Percentiles rank a stretch among this genome's conserved stretches.
These are phyloP conservation scores for Oncorhynchus tshawytscha DNA, from an alignment of 2,113 vertebrate genomes.

Conservation along the genomic window DNA sequence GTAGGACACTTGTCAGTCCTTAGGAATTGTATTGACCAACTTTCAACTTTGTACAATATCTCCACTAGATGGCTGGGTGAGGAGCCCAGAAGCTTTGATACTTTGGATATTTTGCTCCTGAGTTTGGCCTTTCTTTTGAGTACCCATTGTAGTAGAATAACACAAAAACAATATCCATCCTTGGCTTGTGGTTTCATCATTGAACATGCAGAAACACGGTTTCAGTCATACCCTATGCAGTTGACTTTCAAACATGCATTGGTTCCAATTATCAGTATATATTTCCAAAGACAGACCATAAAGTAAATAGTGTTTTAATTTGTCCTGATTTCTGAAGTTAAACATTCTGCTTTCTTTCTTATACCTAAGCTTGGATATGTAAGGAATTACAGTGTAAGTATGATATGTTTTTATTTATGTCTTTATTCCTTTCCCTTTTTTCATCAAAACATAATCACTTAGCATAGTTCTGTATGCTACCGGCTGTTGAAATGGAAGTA, in stretches of 20 bases:
- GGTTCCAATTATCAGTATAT: not conserved
- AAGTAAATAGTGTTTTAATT: slow-evolving; percentile 30
- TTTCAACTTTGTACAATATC: too few species aligned
- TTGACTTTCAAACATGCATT: not conserved
- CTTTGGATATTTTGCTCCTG: too few species aligned
- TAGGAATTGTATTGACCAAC: too few species aligned
- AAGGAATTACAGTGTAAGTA: slow-evolving; percentile 79
- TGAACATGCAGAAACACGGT: not conserved
- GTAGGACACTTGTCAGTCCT: too few species aligned
- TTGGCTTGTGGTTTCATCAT: not conserved
- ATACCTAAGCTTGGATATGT: slow-evolving; percentile 78
- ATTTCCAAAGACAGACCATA: not conserved
- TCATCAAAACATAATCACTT: slow-evolving; percentile 69
- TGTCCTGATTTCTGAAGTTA: slow-evolving; percentile 54
- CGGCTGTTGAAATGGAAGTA: slow-evolving; percentile 18
- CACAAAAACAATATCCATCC: too few species aligned
- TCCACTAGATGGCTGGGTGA: too few species aligned
- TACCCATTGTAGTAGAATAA: too few species aligned
- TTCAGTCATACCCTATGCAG: too few species aligned
- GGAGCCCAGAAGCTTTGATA: too few species aligned
- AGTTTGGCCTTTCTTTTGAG: too few species aligned
- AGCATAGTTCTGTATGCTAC: slow-evolving; percentile 50
- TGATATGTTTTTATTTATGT: slow-evolving; percentile 58
- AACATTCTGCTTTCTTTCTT: slow-evolving; percentile 73
- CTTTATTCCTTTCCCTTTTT: slow-evolving; percentile 65